Percentiles rank a stretch among this genome's conserved stretches.
phyloP scores from a whole-genome alignment of 64 coral and sea anemone species.

The Montipora foliosa region DNA sequence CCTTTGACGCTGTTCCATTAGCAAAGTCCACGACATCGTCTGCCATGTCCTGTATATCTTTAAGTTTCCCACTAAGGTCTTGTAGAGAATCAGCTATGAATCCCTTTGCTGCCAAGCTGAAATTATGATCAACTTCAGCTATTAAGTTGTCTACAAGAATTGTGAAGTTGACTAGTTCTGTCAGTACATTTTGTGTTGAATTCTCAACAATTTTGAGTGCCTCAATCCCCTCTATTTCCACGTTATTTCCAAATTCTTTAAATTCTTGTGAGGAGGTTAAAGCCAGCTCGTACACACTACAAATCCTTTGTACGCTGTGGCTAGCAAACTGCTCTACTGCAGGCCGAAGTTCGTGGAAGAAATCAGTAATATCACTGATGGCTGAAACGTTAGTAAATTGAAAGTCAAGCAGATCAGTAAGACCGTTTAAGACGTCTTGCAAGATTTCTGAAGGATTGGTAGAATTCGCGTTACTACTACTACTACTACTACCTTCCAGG shows the following conservation, averaged over 20 bases:
- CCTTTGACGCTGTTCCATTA: conserved; percentile 78
- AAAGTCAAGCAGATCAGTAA: conserved; percentile 60
- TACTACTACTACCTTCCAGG: conserved; percentile 4
- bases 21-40: conserved; percentile 71
- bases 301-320: conserved; percentile 49
- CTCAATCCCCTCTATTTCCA: conserved; percentile 60
- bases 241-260: conserved; percentile 77
- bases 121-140: conserved; percentile 76
- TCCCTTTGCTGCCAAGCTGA: conserved; percentile 54
- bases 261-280: conserved; percentile 59
- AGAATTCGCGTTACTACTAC: neutral
- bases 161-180: conserved; percentile 69
- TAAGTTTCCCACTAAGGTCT: conserved; percentile 59
- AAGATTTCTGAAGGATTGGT: conserved; percentile 60
- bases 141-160: conserved; percentile 73
- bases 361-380: conserved; percentile 72
- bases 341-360: conserved; percentile 69
- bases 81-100: conserved; percentile 82
- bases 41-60: conserved; percentile 56
- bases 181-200: conserved; percentile 57
- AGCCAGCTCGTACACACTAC: conserved; percentile 54
- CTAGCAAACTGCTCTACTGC: conserved; percentile 44
- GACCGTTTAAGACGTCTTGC: conserved; percentile 43
- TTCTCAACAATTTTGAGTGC: conserved; percentile 39
- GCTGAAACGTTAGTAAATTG: conserved; percentile 67